These are phyloP conservation scores for Aphrocallistes beatrix DNA, from an alignment of 37 sponge, comb jelly and placozoan species.

Conservation along the genomic window DNA sequence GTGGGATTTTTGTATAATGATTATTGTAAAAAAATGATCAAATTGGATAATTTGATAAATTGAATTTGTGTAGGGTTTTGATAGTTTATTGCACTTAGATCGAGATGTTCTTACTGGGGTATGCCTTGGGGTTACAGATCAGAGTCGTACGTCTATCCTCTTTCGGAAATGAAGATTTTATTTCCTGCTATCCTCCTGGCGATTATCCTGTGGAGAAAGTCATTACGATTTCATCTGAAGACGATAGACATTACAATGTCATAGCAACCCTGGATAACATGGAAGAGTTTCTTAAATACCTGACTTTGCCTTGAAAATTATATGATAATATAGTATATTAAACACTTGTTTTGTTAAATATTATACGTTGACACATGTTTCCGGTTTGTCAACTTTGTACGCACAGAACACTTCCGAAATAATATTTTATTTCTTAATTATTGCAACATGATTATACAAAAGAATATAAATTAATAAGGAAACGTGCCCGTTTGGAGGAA, in stretches of 20 bases:
- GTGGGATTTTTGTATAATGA: too few relatives aligned
- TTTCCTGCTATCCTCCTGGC: neutral
- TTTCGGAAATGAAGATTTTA: neutral
- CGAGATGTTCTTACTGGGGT: neutral
- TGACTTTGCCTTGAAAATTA: too few relatives aligned
- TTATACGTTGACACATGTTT: too few relatives aligned
- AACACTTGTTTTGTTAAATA: too few relatives aligned
- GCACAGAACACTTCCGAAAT: too few relatives aligned
- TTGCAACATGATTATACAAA: too few relatives aligned
- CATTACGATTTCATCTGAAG: neutral
- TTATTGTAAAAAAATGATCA: neutral
- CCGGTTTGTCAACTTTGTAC: too few relatives aligned
- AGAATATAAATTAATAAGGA: too few relatives aligned
- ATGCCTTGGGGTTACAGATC: neutral
- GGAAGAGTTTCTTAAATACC: neutral
- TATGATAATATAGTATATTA: too few relatives aligned
- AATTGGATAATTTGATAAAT: neutral
- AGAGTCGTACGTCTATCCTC: neutral
- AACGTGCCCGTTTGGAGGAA: too few relatives aligned
- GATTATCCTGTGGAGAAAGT: slow-evolving; percentile 5
- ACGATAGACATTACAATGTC: slow-evolving; percentile 1
- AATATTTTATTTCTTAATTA: too few relatives aligned
- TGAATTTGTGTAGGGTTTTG: neutral
- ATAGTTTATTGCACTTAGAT: neutral
- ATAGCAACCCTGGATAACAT: neutral